phyloP scores from a whole-genome alignment of 1,140 invertebrate genomes.

The Drosophila erecta region DNA sequence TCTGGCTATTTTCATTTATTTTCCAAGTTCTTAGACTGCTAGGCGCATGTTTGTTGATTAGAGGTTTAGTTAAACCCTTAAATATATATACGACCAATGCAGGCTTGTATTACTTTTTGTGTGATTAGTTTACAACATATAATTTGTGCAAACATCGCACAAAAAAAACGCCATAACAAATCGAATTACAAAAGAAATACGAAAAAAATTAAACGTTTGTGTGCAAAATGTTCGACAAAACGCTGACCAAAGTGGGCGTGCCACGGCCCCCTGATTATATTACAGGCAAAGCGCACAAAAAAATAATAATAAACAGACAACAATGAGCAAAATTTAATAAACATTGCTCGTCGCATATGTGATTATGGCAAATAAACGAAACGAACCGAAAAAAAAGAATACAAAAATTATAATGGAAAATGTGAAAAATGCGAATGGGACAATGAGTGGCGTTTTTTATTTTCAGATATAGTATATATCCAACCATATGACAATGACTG shows the following conservation, averaged over 20 bases:
- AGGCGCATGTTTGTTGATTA: conserved; percentile 4
- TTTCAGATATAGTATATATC: conserved; percentile 18
- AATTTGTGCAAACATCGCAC: conserved; percentile 33
- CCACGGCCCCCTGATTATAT: conserved; percentile 37
- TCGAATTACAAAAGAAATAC: conserved; percentile 29
- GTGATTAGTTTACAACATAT: conserved; percentile 33
- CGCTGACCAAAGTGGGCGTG: conserved; percentile 51
- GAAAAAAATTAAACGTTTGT: conserved; percentile 45
- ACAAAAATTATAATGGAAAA: conserved; percentile 41
- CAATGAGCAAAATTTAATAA: conserved; percentile 53
- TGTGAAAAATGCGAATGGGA: conserved; percentile 51
- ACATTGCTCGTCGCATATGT: conserved; percentile 50
- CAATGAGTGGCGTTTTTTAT: conserved; percentile 26
- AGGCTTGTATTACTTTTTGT: conserved; percentile 26
- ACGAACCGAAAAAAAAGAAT: conserved; percentile 13
- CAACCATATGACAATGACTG: conserved; percentile 38
- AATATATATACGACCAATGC: background rate
- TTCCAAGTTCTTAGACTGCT: background rate
- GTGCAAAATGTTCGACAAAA: conserved; percentile 71
- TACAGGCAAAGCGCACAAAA: conserved; percentile 15
- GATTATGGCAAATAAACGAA: conserved; percentile 61
- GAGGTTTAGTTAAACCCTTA: conserved; percentile 3
- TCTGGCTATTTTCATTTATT: no score
- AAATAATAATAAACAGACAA: conserved; percentile 34
- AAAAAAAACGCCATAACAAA: conserved; percentile 19